phyloP scores from a whole-genome alignment of 2,113 vertebrate genomes.

The Cottus gobio region DNA sequence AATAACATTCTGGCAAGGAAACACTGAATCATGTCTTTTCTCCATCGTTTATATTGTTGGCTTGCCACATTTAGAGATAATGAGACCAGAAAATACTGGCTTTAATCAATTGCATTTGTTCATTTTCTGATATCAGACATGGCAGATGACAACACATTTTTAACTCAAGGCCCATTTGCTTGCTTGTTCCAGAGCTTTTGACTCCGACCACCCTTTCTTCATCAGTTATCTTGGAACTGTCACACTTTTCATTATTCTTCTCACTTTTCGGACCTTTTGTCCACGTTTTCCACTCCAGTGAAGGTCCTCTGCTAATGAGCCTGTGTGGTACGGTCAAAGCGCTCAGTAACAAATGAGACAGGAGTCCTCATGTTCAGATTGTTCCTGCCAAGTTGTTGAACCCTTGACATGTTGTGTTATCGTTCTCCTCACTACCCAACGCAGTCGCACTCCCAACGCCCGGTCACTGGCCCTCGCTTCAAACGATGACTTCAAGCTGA shows the following conservation, averaged over 20 bases:
- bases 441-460: too few species aligned
- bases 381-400: too few species aligned
- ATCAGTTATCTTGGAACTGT: neutral
- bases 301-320: neutral
- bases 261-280: neutral
- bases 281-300: neutral
- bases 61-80: too few species aligned
- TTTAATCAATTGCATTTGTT: neutral
- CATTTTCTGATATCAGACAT: neutral
- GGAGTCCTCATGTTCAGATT: too few species aligned
- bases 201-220: neutral
- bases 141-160: neutral
- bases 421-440: neutral
- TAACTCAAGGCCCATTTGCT: neutral
- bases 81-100: too few species aligned
- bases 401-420: neutral
- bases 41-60: too few species aligned
- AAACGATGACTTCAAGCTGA: too few species aligned
- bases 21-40: neutral
- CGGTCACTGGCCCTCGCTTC: too few species aligned
- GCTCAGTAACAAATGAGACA: too few species aligned
- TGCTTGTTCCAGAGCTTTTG: neutral
- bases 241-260: neutral
- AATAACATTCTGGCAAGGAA: neutral
- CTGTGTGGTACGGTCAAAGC: too few species aligned